Evolutionary conservation across 2,113 vertebrate species (phyloP).

Genomic region (Tylochromis polylepis): DNA sequence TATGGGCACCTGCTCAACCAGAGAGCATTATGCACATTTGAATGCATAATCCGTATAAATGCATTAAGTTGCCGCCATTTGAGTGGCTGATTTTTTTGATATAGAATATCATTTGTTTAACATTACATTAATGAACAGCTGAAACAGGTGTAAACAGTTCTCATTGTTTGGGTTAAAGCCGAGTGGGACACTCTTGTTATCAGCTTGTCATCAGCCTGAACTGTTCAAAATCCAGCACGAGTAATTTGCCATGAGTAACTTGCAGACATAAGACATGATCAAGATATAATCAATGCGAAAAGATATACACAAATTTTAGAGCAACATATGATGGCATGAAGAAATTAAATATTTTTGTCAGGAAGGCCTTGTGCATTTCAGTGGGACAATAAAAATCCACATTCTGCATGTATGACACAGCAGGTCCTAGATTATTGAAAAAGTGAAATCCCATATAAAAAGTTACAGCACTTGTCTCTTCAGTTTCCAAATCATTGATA

Average conservation of each 20-base stretch:
- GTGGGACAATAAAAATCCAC: neutral
- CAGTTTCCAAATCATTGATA: neutral
- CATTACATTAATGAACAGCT: neutral
- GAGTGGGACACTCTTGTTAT: neutral
- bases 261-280: neutral
- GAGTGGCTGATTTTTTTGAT: fast-evolving
- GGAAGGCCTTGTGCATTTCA: neutral
- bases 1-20: neutral
- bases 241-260: neutral
- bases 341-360: neutral
- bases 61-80: neutral
- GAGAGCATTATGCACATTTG: neutral
- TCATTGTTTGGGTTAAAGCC: neutral
- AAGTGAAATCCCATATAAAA: neutral
- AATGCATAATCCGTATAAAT: neutral
- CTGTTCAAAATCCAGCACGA: neutral
- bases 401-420: neutral
- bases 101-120: neutral
- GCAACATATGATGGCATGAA: neutral
- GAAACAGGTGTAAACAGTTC: neutral
- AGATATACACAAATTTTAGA: neutral
- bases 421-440: fast-evolving
- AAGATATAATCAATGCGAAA: neutral
- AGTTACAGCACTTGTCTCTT: neutral
- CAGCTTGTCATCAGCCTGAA: neutral